Evolutionary conservation across 2,113 vertebrate species (phyloP), one percentile per base, ranked within the genome.

Genomic region (Ramphastos sulfuratus): DNA sequence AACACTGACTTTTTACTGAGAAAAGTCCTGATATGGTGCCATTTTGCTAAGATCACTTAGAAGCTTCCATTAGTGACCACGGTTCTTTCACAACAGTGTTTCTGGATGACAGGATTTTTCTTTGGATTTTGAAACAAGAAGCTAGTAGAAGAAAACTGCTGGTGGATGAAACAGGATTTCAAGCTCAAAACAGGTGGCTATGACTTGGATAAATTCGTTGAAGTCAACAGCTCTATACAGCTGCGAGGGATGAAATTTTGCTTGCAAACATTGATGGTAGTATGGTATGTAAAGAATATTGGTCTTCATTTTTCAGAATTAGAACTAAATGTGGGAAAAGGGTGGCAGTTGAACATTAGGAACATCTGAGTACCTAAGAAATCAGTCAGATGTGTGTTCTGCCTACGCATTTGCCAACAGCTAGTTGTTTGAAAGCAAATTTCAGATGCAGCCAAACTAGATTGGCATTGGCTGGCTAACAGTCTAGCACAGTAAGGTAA

Each of bases 401-500:
- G n/a, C 15, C 37, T 42, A 2, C 16, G 31, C 8, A 7, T 37
- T 77, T 54, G 33, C 52, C 18, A 30, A 7, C 6, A 50, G 44
- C 12, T 71, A 5, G 2, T 8, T 70, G 50, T 64, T 87, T 80
- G 27, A 0, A 28, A 64, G 19, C 14, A 15, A 37, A 1, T 86
- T 92, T 84, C 44, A 9, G 4, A 7, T 88, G 4, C 0, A 0
- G 42, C 31, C 75, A 58, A 75, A 31, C 19, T 17, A 35, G 15
- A 48, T 42, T 59, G 72, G 4, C 3, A 2, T 69, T 58, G 39
- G 12, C 9, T 20, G 61, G 17, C 37, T 72, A 28, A 23, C 11
- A 56, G 1, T 6, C 9, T 25, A 0, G 10, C 12, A 11, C 16
- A 60, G 27, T 14, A 24, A 56, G 25, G 24, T 33, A 23, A 25